These are phyloP conservation scores for Lasioglossum pauxillum DNA, from an alignment of 2,888 invertebrate species.

Conservation along the genomic window DNA sequence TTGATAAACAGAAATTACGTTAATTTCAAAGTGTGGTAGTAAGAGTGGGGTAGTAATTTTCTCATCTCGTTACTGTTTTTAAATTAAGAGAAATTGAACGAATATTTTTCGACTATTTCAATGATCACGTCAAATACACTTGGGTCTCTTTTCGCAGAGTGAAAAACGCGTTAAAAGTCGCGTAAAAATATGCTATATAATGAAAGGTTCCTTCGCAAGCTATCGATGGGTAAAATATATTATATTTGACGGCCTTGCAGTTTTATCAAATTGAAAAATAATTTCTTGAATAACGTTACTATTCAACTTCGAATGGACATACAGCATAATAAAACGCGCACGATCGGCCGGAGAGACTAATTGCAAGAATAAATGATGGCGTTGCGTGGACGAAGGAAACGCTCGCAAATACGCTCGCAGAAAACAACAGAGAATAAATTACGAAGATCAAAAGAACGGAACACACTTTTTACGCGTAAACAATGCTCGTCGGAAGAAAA, in stretches of 20 bases:
- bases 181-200: no score
- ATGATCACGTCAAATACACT: background rate
- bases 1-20: no score
- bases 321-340: conserved; percentile 18
- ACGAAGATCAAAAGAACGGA: conserved; percentile 32
- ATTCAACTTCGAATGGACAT: background rate
- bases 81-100: no score
- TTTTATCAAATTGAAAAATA: background rate
- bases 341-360: conserved; percentile 35
- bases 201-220: background rate
- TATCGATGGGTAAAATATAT: background rate
- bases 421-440: conserved; percentile 31
- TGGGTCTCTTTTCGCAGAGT: no score
- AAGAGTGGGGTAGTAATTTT: no score
- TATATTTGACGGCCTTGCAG: background rate
- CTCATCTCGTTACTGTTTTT: no score
- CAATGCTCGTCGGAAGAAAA: conserved; percentile 24
- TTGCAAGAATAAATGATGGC: conserved; percentile 24
- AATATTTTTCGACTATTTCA: no score
- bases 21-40: no score
- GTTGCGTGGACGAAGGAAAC: background rate
- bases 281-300: background rate
- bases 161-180: no score
- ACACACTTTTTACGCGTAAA: conserved; percentile 16
- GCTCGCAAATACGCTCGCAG: conserved; percentile 8